phyloP scores from a whole-genome alignment of 2,888 invertebrate genomes.

The Ophion obscuratus region DNA sequence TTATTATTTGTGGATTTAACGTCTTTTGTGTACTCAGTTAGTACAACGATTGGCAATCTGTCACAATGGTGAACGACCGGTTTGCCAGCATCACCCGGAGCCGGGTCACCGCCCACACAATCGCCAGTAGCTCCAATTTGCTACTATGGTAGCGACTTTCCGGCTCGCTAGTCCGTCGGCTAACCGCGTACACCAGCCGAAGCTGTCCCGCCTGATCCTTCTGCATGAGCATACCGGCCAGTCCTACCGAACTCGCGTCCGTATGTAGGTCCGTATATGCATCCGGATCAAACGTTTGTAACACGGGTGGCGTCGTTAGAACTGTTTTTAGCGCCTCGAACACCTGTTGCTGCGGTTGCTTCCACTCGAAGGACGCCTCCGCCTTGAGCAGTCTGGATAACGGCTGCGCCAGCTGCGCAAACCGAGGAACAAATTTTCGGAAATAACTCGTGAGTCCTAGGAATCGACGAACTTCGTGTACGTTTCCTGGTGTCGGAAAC shows the following conservation, averaged over 20 bases:
- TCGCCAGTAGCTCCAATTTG: too few relatives aligned
- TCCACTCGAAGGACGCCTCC: neutral
- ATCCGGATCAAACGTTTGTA: neutral
- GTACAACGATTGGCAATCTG: neutral
- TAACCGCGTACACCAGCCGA: neutral
- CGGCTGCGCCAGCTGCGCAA: neutral
- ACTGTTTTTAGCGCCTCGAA: neutral
- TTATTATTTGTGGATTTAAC: neutral
- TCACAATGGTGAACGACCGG: neutral
- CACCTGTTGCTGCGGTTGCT: neutral
- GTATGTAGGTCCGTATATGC: neutral
- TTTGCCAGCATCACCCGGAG: neutral
- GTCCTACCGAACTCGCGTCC: neutral
- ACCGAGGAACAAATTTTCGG: neutral
- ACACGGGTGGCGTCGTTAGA: neutral
- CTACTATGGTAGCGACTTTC: too few relatives aligned
- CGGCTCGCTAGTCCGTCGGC: too few relatives aligned
- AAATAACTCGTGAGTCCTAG: neutral
- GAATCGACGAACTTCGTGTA: neutral
- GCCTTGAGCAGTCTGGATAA: too few relatives aligned
- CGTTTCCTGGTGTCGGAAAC: neutral
- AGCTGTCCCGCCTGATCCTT: neutral
- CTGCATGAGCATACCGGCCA: constrained; percentile 2
- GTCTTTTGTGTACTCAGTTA: neutral
- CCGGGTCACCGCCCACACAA: too few relatives aligned